These are phyloP conservation scores for Hirudinaria manillensis DNA, from an alignment of 2,888 invertebrate genomes.

Conservation along the genomic window DNA sequence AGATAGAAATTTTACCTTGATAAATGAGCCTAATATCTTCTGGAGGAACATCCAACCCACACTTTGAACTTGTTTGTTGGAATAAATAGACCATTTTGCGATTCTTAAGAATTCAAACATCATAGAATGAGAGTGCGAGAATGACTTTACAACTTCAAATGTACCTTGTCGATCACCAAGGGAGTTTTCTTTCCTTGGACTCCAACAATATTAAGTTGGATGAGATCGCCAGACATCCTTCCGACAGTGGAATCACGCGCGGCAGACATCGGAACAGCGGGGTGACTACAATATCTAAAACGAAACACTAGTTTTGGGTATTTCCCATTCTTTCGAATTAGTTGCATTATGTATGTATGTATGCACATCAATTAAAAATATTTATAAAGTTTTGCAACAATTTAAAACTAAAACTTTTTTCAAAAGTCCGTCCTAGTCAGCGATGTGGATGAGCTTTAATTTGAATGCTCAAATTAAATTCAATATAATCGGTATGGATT, in stretches of 20 bases:
- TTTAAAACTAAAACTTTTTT: too few species aligned
- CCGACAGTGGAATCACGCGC: not conserved
- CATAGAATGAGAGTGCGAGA: not conserved
- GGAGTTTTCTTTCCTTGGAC: slow-evolving; percentile 14
- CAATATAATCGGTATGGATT: too few species aligned
- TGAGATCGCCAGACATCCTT: not conserved
- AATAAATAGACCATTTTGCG: not conserved
- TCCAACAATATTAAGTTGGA: slow-evolving; percentile 20
- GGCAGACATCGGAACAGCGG: not conserved
- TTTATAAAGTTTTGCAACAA: too few species aligned
- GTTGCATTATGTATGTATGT: too few species aligned
- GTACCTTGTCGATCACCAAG: not conserved
- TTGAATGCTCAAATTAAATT: too few species aligned
- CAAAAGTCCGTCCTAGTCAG: too few species aligned
- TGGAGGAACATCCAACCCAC: not conserved
- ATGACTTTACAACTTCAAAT: not conserved
- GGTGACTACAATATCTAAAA: not conserved
- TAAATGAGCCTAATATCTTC: not conserved
- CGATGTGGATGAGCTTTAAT: too few species aligned
- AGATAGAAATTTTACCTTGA: not conserved
- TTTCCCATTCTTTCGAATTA: not conserved
- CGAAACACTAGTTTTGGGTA: not conserved
- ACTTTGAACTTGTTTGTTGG: not conserved
- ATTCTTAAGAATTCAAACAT: too few species aligned
- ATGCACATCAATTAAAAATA: too few species aligned